phyloP scores from a whole-genome alignment of 2,797 vertebrate genomes.

The Poecile montanus region DNA sequence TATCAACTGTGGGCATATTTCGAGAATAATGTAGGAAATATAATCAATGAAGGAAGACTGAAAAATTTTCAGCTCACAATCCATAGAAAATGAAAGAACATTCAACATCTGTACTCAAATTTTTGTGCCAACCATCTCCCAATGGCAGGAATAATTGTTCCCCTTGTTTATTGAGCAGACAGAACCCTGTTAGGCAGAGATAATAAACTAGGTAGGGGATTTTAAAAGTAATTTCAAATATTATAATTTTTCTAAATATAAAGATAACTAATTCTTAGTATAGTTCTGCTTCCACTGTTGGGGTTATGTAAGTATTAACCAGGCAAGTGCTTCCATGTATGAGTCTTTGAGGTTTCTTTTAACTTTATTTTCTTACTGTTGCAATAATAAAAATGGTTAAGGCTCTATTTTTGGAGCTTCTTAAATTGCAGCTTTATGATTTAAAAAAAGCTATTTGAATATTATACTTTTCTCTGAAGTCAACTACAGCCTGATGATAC shows the following conservation, averaged over 20 bases:
- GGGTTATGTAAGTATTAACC: not conserved
- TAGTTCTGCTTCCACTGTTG: not conserved
- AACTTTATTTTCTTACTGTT: not conserved
- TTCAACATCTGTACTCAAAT: not conserved
- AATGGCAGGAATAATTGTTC: not conserved
- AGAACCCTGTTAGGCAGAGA: not conserved
- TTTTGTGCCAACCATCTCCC: not conserved
- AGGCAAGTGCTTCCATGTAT: not conserved
- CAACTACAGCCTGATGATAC: not conserved
- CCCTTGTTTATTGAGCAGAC: not conserved
- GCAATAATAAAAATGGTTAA: not conserved
- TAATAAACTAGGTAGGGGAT: not conserved
- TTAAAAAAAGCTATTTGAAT: not conserved
- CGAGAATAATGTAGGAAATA: not conserved
- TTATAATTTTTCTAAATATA: not conserved
- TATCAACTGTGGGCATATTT: not conserved
- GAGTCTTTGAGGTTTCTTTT: not conserved
- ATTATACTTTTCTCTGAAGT: not conserved
- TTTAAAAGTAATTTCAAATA: not conserved
- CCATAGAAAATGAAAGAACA: not conserved
- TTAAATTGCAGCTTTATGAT: not conserved
- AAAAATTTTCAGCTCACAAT: not conserved
- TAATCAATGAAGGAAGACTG: not conserved
- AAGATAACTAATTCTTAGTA: not conserved
- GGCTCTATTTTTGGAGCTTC: not conserved